These are phyloP conservation scores for Cyclophora albipunctata DNA, from an alignment of 2,888 invertebrate genomes.

Conservation along the genomic window DNA sequence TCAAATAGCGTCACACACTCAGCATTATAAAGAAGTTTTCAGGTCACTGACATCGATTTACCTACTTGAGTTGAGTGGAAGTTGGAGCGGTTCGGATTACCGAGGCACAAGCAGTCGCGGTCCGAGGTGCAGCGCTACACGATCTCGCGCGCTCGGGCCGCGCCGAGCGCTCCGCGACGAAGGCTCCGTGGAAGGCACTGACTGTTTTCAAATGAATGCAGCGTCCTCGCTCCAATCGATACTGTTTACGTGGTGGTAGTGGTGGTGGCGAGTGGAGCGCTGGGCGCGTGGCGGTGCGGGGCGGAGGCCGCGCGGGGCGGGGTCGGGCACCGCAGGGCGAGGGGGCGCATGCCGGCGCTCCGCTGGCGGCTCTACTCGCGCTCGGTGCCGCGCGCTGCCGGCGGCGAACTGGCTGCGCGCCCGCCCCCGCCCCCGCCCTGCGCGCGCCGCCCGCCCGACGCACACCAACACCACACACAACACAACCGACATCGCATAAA, in stretches of 20 bases:
- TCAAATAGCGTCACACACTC: background rate
- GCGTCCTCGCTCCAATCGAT: slow-evolving; percentile 12
- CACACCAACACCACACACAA: background rate
- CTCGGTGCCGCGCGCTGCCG: slow-evolving; percentile 28
- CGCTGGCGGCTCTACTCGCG: slow-evolving; percentile 2
- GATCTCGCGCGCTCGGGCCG: background rate
- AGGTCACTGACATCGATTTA: slow-evolving; percentile 17
- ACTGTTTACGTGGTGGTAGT: slow-evolving; percentile 13
- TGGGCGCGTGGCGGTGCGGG: background rate
- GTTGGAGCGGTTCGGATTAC: slow-evolving; percentile 13
- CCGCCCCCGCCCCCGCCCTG: slow-evolving; percentile 19
- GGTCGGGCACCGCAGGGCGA: slow-evolving; percentile 11
- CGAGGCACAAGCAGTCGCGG: slow-evolving; percentile 1
- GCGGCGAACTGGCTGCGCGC: slow-evolving; percentile 19
- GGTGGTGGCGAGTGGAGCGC: slow-evolving; percentile 5
- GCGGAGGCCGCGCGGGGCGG: slow-evolving; percentile 5
- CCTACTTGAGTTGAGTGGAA: slow-evolving; percentile 13
- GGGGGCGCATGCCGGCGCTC: slow-evolving; percentile 7
- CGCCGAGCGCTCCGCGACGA: background rate
- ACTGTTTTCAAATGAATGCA: slow-evolving; percentile 7
- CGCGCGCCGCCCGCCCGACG: slow-evolving; percentile 18
- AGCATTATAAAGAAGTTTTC: slow-evolving; percentile 8
- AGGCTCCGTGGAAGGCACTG: background rate
- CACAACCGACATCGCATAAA: too few relatives aligned
- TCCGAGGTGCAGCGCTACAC: too few relatives aligned